Base-by-base conservation (phyloP, 2,888 invertebrate species). In the Margaritifera margaritifera region DNA sequence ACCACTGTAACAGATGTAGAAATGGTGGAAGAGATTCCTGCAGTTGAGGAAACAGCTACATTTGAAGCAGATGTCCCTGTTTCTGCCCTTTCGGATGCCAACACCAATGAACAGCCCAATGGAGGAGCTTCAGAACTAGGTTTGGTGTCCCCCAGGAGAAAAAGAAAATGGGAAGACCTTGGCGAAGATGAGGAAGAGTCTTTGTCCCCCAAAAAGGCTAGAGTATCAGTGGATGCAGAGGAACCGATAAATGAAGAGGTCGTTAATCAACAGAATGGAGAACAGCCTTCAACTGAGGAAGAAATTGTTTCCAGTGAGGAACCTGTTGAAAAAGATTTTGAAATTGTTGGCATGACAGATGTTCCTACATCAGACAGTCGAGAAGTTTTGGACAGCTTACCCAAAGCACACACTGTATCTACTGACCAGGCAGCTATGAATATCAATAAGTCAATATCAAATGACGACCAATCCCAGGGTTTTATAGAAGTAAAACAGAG, bases 281-380 rank as follows among this genome's bases (percentile, higher is more conserved):
- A 62, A 55, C 57, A 62, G n/a, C 24, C 27, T 59, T 55, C 50
- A 24, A 64, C 57, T 58, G 57, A 57, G 42, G 67, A 61, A 15
- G 69, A 69, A 31, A 42, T 65, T 56, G 69, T 67, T 66, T 66
- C 72, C 53, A 61, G 69, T 57, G 66, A 66, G 50, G 74, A 69
- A 55, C 68, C 69, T 61, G 64, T 71, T 18, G 70, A 63, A 54
- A 77, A 84, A 52, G 86, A 86, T 27, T 86, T 79, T 78, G 85
- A 84, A 62, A 81, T 86, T 51, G 73, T 86, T 59, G 78, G 81
- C 69, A 84, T 78, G 74, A 69, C 69, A 53, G 84, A 86, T 71
- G 82, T 86, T 20, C 86, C 86, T 42, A 69, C 77, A 50, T 64
- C 80, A 31, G 76, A 84, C 62, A 84, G 85, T 68, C 62, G 66